Base-by-base conservation (phyloP, 1,140 invertebrate genomes). In the Cardiocondyla obscurior region DNA sequence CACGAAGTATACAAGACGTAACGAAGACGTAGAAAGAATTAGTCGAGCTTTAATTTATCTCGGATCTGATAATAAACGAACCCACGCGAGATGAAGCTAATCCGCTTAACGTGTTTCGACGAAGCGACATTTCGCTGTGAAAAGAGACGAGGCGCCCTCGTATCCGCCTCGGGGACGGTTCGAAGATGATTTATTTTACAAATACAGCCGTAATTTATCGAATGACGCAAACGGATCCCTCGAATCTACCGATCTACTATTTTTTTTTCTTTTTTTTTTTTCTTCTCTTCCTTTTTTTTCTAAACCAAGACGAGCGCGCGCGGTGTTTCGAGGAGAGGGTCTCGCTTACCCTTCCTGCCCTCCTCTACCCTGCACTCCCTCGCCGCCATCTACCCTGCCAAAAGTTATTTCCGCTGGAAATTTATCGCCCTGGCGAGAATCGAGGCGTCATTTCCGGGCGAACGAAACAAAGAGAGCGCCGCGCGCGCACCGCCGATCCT, bases 381-480 rank as follows among this genome's bases (percentile, higher is more conserved):
- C 82, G 28, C 65, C 76, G 58, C 39, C 81, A 65, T 85, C 69
- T 65, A 60, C 65, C 55, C 77, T 88, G 79, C 85, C 87, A 82
- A 88, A 88, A 88, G 87, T 88, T 88, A 88, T 88, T 88, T 88
- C 87, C 87, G 87, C 57, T 83, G 84, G 70, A 85, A 88, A 88
- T 88, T 88, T 88, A 88, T 88, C 87, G 86, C 84, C 58, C 76
- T 88, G 86, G 30, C 74, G 86, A 88, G 86, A 88, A 88, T 85
- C 87, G 86, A 85, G 86, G 81, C 87, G 87, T 88, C 86, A 88
- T 88, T 88, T 88, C 87, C 87, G 86, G 64, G 12, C 74, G 86
- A 62, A 51, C 67, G 77, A 85, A 88, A 88, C 86, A 88, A 88
- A 88, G 87, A 88, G 85, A 82, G 64, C 83, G 72, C 62, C 39